A percentile compares a stretch with the other conserved stretches of the same genome.
Conservation (phyloP, 2,797 vertebrate genomes). For the Manis pentadactyla region DNA sequence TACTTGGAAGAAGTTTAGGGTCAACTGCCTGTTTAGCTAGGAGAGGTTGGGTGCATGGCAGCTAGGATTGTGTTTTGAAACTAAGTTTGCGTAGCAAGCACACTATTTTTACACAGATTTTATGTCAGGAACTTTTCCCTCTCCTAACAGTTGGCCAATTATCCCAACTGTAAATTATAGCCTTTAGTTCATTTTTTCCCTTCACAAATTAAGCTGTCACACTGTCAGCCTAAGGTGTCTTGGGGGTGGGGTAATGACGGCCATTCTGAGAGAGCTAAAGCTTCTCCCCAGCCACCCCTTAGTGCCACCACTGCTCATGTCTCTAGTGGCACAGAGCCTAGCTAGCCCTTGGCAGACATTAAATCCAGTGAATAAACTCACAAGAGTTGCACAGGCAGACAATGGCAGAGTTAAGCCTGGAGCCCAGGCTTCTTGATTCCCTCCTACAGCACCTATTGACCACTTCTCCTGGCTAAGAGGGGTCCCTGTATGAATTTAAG, state of each 20-base stretch:
- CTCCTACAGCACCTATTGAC: not conserved
- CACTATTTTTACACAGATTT: constrained; percentile 82
- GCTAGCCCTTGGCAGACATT: not conserved
- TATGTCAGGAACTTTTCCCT: constrained; percentile 58
- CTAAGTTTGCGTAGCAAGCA: constrained; percentile 69
- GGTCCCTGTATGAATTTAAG: not conserved
- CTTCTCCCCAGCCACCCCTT: constrained; percentile 13
- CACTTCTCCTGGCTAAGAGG: not conserved
- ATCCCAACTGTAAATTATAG: constrained; percentile 81
- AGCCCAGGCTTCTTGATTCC: not conserved
- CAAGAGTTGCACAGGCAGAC: not conserved
- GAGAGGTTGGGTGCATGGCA: constrained; percentile 19
- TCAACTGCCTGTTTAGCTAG: constrained; percentile 64
- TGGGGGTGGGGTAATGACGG: constrained; percentile 23
- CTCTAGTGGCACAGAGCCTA: constrained; percentile 22
- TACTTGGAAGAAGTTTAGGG: constrained; percentile 49
- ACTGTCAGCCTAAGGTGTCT: constrained; percentile 68
- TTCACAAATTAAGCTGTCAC: constrained; percentile 80
- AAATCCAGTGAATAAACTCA: constrained; percentile 39
- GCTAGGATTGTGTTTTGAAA: constrained; percentile 59
- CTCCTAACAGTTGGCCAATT: constrained; percentile 80
- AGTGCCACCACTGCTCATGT: not conserved
- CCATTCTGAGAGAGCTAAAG: constrained; percentile 36
- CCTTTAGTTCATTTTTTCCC: constrained; percentile 77
- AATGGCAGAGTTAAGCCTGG: not conserved